Percentiles rank a stretch among this genome's conserved stretches.
Conservation (phyloP, 2,888 invertebrate genomes). For the Pyrgus malvae region DNA sequence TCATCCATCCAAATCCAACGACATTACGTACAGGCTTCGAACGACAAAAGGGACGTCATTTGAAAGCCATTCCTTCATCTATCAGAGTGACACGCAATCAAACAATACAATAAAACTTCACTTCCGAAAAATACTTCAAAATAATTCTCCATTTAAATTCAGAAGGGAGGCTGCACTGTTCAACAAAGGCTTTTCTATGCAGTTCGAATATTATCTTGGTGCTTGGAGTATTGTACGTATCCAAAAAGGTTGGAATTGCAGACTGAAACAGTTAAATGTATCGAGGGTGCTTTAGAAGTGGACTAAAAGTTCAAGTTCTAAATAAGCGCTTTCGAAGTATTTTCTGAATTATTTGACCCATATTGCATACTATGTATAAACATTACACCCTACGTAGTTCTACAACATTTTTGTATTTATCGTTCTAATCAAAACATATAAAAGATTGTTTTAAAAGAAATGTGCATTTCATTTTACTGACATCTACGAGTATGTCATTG, state of each 20-base stretch:
- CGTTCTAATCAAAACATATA: too few relatives aligned
- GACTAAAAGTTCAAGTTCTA: too few relatives aligned
- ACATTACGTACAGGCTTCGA: slow-evolving; percentile 60
- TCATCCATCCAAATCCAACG: slow-evolving; percentile 61
- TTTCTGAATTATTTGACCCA: too few relatives aligned
- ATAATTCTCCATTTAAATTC: slow-evolving; percentile 82
- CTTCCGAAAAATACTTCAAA: slow-evolving; percentile 79
- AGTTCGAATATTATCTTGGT: slow-evolving; percentile 44
- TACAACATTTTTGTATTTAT: too few relatives aligned
- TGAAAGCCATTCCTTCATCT: slow-evolving; percentile 73
- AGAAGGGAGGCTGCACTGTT: slow-evolving; percentile 58
- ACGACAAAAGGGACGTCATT: slow-evolving; percentile 68
- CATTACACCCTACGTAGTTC: too few relatives aligned
- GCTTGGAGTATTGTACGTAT: slow-evolving; percentile 60
- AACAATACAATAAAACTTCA: slow-evolving; percentile 82
- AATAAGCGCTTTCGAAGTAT: slow-evolving; percentile 37
- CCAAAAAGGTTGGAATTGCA: slow-evolving; percentile 57
- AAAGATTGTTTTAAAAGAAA: too few relatives aligned
- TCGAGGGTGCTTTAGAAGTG: slow-evolving; percentile 52
- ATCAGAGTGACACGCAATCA: slow-evolving; percentile 80
- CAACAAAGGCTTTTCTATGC: slow-evolving; percentile 69
- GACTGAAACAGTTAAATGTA: slow-evolving; percentile 52
- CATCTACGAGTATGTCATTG: too few relatives aligned
- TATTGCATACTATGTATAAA: too few relatives aligned
- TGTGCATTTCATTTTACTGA: too few relatives aligned